Conservation (phyloP, 2,797 vertebrate species). For the Amblyraja radiata region DNA sequence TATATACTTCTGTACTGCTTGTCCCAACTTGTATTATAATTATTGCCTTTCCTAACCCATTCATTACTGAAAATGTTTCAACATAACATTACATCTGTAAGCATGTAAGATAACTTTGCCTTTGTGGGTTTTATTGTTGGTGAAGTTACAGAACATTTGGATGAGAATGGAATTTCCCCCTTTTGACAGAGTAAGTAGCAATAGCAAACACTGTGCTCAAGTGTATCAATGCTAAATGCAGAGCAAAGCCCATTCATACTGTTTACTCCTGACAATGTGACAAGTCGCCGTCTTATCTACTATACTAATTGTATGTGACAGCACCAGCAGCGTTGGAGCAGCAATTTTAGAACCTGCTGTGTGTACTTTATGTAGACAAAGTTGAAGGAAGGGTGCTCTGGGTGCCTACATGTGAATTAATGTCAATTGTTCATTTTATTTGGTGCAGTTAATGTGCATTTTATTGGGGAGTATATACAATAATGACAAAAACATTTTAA, state of each 20-base stretch:
- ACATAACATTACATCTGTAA: not conserved
- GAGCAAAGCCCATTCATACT: not conserved
- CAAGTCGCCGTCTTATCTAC: not conserved
- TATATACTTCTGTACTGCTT: not conserved
- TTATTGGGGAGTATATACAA: not conserved
- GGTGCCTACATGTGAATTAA: not conserved
- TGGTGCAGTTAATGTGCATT: not conserved
- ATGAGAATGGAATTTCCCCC: not conserved
- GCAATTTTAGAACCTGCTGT: not conserved
- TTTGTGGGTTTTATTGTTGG: not conserved
- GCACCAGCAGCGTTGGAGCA: not conserved
- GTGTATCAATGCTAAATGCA: not conserved
- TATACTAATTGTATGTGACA: not conserved
- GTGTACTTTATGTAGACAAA: not conserved
- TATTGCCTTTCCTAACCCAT: not conserved
- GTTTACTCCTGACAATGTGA: not conserved
- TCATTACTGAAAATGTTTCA: slow-evolving; percentile 2
- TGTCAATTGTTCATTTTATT: not conserved
- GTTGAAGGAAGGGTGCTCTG: not conserved
- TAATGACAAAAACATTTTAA: not conserved
- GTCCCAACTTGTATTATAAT: not conserved
- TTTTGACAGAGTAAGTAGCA: not conserved
- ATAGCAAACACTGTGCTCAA: not conserved
- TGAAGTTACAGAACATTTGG: not conserved
- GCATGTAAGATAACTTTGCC: not conserved